Base-by-base conservation (phyloP, 2,113 vertebrate genomes). In the Ceuthmochares aereus region DNA sequence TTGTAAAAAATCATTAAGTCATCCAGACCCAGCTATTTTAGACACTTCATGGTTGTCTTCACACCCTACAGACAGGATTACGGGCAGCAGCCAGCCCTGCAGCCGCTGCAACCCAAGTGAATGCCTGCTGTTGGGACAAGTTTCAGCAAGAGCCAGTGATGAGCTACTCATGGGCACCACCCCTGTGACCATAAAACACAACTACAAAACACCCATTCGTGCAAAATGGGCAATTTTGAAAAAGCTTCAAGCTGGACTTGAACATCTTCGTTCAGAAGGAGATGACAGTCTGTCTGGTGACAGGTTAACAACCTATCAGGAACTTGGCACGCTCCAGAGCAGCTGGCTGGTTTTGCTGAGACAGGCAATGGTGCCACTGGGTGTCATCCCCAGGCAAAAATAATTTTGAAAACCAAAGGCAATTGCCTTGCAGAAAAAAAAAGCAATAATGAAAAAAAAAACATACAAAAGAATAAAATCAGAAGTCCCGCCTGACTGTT, bases 21-120 rank as follows among this genome's bases (percentile, higher is more conserved):
- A 82, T 17, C 23, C 54, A 84, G 37, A 75, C 22, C 16, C 66
- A 60, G 43, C 29, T 43, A 51, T 82, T 81, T 77, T 55, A 77
- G 59, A 59, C 22, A 30, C 4, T 21, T 62, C 29, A 68, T 0
- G 40, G 43, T 17, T 73, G 74, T 56, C 60, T 78, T 74, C 52
- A 66, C 4, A 49, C 11, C 77, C 60, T 32, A 22, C 45, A 62
- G 64, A 10, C 51, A 62, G 51, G 87, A 16, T 22, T 91, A 58
- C 0, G 3, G 73, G 54, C 51, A 92, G 88, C 47, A 87, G 75
- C 15, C 36, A 80, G 85, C 34, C 70, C 70, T 1, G 7, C 36
- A 69, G 73, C 29, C 81, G 66, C 55, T 0, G 0, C 23, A 84
- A 34, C 29, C 42, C 64, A 25, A 58, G 80, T 0, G 0, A 80